Percentiles rank a stretch among this genome's conserved stretches.
Conservation (phyloP, 2,888 invertebrate genomes). For the Dioctria rufipes region DNA sequence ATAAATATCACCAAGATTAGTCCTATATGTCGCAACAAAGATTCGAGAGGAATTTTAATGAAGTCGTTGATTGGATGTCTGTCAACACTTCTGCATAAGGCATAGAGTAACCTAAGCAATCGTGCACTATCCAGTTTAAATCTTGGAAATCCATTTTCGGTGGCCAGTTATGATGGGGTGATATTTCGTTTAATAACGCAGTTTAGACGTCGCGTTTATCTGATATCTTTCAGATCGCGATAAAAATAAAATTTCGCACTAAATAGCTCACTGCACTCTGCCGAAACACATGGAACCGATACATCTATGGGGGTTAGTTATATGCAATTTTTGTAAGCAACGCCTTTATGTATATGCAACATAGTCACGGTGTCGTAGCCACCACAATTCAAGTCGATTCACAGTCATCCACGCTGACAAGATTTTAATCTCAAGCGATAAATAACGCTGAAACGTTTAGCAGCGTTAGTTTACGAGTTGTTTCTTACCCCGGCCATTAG, state of each 20-base stretch:
- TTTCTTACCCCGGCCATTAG: slow-evolving; percentile 13
- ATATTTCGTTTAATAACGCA: slow-evolving; percentile 25
- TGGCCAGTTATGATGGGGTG: slow-evolving; percentile 30
- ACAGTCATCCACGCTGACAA: slow-evolving; percentile 52
- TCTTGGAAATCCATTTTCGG: slow-evolving; percentile 9
- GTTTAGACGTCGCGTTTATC: not conserved
- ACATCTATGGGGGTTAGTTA: not conserved
- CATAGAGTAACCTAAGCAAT: not conserved
- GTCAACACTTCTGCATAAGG: not conserved
- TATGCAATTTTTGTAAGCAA: not conserved
- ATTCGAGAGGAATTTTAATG: slow-evolving; percentile 12
- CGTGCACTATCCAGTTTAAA: not conserved
- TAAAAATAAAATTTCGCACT: slow-evolving; percentile 19
- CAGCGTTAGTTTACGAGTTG: slow-evolving; percentile 32
- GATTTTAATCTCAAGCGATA: slow-evolving; percentile 55
- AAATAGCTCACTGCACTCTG: not conserved
- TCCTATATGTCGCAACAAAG: too few relatives aligned
- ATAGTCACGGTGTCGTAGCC: not conserved
- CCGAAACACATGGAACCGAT: slow-evolving; percentile 14
- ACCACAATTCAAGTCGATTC: slow-evolving; percentile 9
- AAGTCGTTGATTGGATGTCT: not conserved
- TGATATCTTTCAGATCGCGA: not conserved
- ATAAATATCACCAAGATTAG: too few relatives aligned
- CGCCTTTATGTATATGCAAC: not conserved
- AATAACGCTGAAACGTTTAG: slow-evolving; percentile 51